Conservation (phyloP, 2,113 vertebrate genomes). For the Muntiacus muntjak region DNA sequence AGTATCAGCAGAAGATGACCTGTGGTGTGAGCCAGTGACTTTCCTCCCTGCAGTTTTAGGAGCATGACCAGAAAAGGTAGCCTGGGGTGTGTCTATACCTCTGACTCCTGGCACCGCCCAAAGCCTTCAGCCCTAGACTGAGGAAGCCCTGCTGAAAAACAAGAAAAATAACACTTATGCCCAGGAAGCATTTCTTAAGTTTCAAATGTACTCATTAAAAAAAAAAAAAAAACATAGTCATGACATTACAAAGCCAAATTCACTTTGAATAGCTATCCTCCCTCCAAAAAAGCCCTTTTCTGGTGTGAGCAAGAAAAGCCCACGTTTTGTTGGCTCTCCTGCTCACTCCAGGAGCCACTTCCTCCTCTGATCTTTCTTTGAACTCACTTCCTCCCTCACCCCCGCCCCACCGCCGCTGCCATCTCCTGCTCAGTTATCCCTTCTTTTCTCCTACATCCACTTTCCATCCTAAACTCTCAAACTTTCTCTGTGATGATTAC, state of each 20-base stretch:
- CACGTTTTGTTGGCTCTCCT: background rate
- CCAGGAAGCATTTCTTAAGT: background rate
- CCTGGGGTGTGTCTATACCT: fast-evolving
- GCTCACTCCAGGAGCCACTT: background rate
- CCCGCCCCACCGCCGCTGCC: fast-evolving
- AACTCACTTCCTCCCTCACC: background rate
- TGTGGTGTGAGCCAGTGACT: fast-evolving
- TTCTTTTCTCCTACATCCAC: background rate
- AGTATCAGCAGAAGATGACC: background rate
- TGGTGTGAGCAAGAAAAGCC: background rate
- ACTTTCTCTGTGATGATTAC: background rate
- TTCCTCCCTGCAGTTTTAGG: background rate
- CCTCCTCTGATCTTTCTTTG: background rate
- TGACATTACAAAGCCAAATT: background rate
- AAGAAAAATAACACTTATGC: background rate
- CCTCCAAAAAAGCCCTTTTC: background rate
- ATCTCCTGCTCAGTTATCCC: background rate
- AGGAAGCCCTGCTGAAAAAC: background rate
- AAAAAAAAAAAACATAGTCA: background rate
- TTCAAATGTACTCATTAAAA: background rate
- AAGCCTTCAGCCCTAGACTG: background rate
- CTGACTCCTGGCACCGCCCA: fast-evolving
- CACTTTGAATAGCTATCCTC: background rate
- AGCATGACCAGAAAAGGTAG: fast-evolving
- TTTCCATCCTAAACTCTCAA: background rate